Base-by-base conservation (phyloP, 2,888 invertebrate genomes). In the Macaria liturata region DNA sequence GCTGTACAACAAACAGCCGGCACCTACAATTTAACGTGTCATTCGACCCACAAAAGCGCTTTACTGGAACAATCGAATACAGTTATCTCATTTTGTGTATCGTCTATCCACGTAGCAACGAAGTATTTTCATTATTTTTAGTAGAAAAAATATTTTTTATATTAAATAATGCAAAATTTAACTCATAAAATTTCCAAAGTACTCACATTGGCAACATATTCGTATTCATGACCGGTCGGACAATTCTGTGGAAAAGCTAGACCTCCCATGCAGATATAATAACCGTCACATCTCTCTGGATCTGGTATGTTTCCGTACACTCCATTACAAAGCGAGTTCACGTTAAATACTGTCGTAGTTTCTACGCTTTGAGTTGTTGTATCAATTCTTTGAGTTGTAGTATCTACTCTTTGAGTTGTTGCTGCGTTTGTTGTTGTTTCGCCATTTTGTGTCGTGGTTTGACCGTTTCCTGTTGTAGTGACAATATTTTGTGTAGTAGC, bases 241-340 rank as follows among this genome's bases (percentile, higher is more conserved):
- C 65, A 65, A 8, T 31, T 30, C 3, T 57, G 34, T 3, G 49
- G 30, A 1, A 61, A 30, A n/a, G 59, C 50, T 4, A 9, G 51
- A 3, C 66, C 66, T 8, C 52, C 55, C 4, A 53, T 34, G n/a
- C 69, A 69, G 32, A 66, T 58, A 32, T 54, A 66, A 47, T 62
- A 69, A 4, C 54, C 57, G 37, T 66, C 52, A 46, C 68, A 68
- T 4, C 34, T 46, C 0, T 63, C 50, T 5, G 66, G 59, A 20
- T 65, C 42, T 0, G 65, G 62, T 6, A 66, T 47, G 32, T 59
- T 65, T n/a, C 64, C 66, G 8, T 62, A 54, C 4, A 54, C 46
- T n/a, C 54, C 57, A 0, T 60, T 49, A 43, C 61, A 60, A 3
- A 63, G 46, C 8, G 49, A 8, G 8, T 8, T 42, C 9, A 42